Base-by-base conservation (phyloP, 2,888 invertebrate species). In the Xanthorhoe spadicearia region DNA sequence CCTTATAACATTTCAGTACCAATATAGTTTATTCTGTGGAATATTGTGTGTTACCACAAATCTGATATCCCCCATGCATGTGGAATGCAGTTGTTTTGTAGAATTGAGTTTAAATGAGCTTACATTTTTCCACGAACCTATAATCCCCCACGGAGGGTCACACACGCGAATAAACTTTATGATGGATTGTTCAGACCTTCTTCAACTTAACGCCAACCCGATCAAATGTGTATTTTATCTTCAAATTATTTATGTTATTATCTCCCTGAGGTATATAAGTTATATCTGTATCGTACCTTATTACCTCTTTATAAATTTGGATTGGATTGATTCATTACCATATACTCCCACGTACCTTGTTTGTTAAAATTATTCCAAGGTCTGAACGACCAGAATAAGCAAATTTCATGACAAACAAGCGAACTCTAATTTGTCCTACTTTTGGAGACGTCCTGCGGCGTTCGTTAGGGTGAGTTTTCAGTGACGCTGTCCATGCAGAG, bases 121-220 rank as follows among this genome's bases (percentile, higher is more conserved):
- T 17, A 50, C 63, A 69, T 68, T 69, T 68, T 69, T 70, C 64
- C 73, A 72, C 69, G 69, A 69, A 66, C 61, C 43, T 46, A 66
- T 65, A 60, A 67, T 63, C 56, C 71, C 68, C 66, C 35, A 51
- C 60, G 61, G 72, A 70, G 64, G 68, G 64, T 64, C 64, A 66
- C 68, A 66, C 72, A 66, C 72, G 61, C 74, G 69, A 72, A 67
- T 71, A 72, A 71, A 71, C 68, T 71, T 72, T 67, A 67, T 74
- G 72, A 74, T 74, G 61, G 68, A 72, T 73, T 67, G 68, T 60
- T 58, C 66, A 60, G 63, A 69, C 69, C 74, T 68, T 66, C 65
- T 68, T 64, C 66, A 72, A 67, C 64, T 71, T 64, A 64, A 68
- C 60, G 61, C 66, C 64, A 60, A 65, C 59, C 52, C 62, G 51